Percentiles rank a stretch among this genome's conserved stretches.
Conservation (phyloP, 2,113 vertebrate species). For the Hydropotes inermis region DNA sequence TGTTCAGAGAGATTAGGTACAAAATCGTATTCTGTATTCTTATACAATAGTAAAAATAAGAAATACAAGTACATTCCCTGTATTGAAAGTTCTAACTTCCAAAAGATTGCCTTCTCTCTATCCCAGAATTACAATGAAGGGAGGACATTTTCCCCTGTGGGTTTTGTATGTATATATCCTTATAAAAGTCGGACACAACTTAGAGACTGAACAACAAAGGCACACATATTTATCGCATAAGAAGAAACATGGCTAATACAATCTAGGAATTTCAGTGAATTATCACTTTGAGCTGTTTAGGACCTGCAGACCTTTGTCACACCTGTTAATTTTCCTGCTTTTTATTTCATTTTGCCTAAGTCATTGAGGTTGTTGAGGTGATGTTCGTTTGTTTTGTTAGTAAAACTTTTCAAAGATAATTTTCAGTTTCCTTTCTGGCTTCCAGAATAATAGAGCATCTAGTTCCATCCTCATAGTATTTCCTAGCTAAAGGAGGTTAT, state of each 20-base stretch:
- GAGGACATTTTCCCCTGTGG: background rate
- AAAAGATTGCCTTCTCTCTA: background rate
- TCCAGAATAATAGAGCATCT: background rate
- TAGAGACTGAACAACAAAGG: background rate
- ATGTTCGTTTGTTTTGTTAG: background rate
- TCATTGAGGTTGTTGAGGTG: background rate
- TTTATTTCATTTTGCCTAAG: background rate
- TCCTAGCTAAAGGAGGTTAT: background rate
- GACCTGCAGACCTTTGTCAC: background rate
- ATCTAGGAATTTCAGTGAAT: background rate
- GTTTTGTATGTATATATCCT: background rate
- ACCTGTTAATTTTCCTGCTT: background rate
- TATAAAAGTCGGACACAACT: background rate
- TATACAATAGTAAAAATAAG: background rate
- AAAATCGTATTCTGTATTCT: background rate
- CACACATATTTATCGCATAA: background rate
- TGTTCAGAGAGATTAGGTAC: background rate
- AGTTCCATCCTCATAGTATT: background rate
- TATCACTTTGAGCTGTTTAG: background rate
- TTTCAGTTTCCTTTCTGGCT: background rate
- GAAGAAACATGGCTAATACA: background rate
- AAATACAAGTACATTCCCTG: background rate
- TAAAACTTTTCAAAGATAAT: background rate
- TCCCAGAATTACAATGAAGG: background rate
- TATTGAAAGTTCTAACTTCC: background rate